Evolutionary conservation across 2,888 invertebrate species (phyloP).

Genomic region (Pedicia rivosa): DNA sequence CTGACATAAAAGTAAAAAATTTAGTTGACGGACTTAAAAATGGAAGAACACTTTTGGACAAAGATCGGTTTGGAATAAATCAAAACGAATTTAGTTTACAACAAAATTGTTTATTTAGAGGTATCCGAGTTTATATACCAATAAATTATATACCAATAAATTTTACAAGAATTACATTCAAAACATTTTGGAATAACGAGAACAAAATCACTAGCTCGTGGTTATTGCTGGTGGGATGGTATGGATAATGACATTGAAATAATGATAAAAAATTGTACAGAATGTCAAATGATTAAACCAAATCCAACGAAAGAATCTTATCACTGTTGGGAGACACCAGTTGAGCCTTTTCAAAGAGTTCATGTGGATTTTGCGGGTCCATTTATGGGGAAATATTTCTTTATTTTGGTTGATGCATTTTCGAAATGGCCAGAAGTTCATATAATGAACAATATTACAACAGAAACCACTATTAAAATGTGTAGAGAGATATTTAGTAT

Average conservation of each 20-base stretch:
- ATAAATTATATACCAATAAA: slow-evolving; percentile 6
- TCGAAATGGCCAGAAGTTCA: slow-evolving; percentile 13
- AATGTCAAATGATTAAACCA: slow-evolving; percentile 8
- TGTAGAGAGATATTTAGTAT: slow-evolving; percentile 8
- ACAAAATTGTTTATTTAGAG: slow-evolving; percentile 10
- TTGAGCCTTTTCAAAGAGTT: slow-evolving; percentile 13
- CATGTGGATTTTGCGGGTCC: no score
- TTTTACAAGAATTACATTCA: slow-evolving; percentile 10
- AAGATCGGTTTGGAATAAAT: neutral
- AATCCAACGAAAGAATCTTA: slow-evolving; percentile 9
- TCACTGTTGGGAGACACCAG: slow-evolving; percentile 12
- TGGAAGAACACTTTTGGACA: neutral
- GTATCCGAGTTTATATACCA: slow-evolving; percentile 8
- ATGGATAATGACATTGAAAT: slow-evolving; percentile 14
- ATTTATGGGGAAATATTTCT: slow-evolving; percentile 3
- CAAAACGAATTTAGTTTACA: slow-evolving; percentile 11
- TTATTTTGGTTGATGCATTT: slow-evolving; percentile 12
- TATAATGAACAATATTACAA: slow-evolving; percentile 7
- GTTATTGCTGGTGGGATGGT: slow-evolving; percentile 15
- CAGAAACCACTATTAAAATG: slow-evolving; percentile 7
- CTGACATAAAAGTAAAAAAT: no score
- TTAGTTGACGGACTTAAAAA: neutral
- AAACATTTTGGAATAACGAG: slow-evolving; percentile 11
- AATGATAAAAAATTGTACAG: slow-evolving; percentile 10
- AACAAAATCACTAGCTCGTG: slow-evolving; percentile 12